Evolutionary conservation across 2,888 invertebrate genomes (phyloP).

Genomic region (Syrphus vitripennis): DNA sequence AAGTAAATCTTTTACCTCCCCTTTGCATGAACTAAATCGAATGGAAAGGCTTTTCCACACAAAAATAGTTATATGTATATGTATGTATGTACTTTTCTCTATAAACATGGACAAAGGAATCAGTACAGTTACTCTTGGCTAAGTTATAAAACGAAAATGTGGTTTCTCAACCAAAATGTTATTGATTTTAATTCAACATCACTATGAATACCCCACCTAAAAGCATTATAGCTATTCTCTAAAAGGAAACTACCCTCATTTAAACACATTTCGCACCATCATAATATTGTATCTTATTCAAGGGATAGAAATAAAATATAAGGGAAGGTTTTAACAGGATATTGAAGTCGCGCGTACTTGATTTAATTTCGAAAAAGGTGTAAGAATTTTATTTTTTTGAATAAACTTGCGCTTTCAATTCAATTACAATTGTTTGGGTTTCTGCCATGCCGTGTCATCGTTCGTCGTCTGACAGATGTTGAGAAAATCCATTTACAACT

Average conservation of each 20-base stretch:
- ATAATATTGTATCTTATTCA: background rate
- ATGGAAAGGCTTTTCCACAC: background rate
- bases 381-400: background rate
- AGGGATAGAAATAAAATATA: background rate
- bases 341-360: constrained; percentile 35
- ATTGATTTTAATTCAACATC: constrained; percentile 46
- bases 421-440: constrained; percentile 1
- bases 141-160: constrained; percentile 35
- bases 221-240: constrained; percentile 12
- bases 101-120: constrained; percentile 26
- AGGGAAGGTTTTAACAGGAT: constrained; percentile 13
- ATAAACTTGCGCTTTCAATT: constrained; percentile 22
- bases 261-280: constrained; percentile 32
- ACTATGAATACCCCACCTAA: background rate
- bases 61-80: constrained; percentile 31
- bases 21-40: background rate
- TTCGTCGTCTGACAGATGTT: constrained; percentile 41
- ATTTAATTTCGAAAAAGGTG: constrained; percentile 41
- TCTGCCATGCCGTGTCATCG: no score
- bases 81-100: no score
- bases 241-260: constrained; percentile 40
- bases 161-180: constrained; percentile 44
- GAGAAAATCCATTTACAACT: constrained; percentile 15
- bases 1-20: background rate
- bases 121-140: constrained; percentile 42